phyloP scores from a whole-genome alignment of 2,113 vertebrate species.

The Mobula birostris region DNA sequence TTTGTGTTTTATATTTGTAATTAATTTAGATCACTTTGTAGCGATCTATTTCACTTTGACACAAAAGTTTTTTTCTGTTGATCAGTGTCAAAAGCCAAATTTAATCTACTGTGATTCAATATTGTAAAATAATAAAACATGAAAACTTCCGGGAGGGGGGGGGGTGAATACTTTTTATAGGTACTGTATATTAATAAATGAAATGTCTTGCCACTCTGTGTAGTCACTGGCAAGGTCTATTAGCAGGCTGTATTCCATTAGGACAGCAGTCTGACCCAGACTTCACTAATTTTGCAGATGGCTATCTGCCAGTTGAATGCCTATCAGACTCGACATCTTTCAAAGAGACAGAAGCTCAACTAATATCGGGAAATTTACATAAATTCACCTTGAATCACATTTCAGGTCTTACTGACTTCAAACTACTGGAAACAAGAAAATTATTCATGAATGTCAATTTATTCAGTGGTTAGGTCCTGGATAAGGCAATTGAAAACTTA shows the following conservation, averaged over 20 bases:
- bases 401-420: neutral
- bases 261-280: neutral
- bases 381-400: slow-evolving; percentile 23
- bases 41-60: too few relatives aligned
- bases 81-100: too few relatives aligned
- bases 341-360: neutral
- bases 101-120: too few relatives aligned
- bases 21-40: too few relatives aligned
- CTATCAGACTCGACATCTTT: neutral
- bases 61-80: too few relatives aligned
- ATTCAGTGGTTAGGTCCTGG: neutral
- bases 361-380: slow-evolving; percentile 18
- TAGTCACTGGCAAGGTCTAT: neutral
- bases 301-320: neutral
- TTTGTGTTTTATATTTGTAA: too few relatives aligned
- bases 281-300: neutral
- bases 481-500: too few relatives aligned
- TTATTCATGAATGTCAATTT: neutral
- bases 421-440: neutral
- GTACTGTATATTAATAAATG: neutral
- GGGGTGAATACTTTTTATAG: too few relatives aligned
- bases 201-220: neutral
- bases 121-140: too few relatives aligned
- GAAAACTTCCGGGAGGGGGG: too few relatives aligned
- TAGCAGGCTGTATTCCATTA: neutral